Evolutionary conservation across 2,113 vertebrate genomes (phyloP).

Genomic region (Riparia riparia): DNA sequence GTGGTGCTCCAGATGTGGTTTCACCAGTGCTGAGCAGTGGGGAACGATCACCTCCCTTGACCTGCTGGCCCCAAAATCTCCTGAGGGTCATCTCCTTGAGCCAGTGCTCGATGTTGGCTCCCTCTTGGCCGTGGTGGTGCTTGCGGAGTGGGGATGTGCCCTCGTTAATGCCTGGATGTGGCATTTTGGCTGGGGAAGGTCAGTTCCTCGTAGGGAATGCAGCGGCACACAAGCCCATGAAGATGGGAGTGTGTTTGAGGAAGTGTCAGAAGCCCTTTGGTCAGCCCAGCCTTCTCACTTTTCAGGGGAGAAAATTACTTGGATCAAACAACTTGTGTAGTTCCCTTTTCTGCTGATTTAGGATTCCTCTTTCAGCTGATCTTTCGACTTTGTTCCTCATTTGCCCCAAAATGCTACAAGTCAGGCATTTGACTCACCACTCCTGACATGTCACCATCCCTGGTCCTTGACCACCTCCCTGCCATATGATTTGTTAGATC

Average conservation of each 20-base stretch:
- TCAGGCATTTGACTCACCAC: neutral
- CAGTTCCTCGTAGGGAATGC: neutral
- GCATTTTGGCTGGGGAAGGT: neutral
- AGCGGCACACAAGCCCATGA: rapidly evolving
- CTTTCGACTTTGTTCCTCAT: neutral
- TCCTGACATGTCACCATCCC: neutral
- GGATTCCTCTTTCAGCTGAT: neutral
- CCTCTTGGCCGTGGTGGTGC: neutral
- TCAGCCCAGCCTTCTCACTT: neutral
- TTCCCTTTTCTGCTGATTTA: neutral
- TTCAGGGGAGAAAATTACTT: neutral
- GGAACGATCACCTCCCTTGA: neutral
- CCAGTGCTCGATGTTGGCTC: neutral
- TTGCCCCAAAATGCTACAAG: neutral
- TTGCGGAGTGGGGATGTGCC: neutral
- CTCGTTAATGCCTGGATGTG: rapidly evolving
- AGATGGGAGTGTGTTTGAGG: neutral
- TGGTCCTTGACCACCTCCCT: neutral
- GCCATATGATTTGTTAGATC: neutral
- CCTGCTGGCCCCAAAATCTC: neutral
- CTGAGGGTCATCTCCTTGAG: neutral
- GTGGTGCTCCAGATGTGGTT: neutral
- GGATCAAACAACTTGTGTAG: neutral
- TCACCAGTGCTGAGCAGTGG: neutral
- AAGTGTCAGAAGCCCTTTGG: neutral